Conservation (phyloP, 2,113 vertebrate genomes). For the Nothocercus nigrocapillus region DNA sequence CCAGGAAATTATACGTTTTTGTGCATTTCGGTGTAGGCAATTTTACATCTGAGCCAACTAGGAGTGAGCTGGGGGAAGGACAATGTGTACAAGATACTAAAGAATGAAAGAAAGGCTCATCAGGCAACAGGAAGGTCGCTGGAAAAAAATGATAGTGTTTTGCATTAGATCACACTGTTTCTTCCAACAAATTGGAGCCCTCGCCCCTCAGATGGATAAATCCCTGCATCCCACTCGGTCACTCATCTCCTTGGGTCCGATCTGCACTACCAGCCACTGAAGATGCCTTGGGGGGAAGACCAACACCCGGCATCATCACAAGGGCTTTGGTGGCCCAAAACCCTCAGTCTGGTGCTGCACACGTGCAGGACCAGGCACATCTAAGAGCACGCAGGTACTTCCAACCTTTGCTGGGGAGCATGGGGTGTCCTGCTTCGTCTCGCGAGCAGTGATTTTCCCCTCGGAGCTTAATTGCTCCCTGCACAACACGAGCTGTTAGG, state of each 20-base stretch:
- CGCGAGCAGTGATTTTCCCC: neutral
- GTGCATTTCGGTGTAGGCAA: neutral
- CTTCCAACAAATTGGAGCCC: neutral
- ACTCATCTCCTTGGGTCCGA: too few relatives aligned
- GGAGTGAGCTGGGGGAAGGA: neutral
- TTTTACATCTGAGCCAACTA: neutral
- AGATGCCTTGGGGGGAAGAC: neutral
- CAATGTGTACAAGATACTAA: neutral
- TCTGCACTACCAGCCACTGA: too few relatives aligned
- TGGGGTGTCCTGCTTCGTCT: neutral
- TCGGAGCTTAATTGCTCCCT: conserved; percentile 9
- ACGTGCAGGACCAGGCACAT: too few relatives aligned
- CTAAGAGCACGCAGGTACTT: neutral
- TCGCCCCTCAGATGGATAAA: neutral
- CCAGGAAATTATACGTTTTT: neutral
- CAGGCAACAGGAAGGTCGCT: neutral
- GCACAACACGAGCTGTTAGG: neutral
- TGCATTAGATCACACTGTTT: neutral
- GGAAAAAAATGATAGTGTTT: neutral
- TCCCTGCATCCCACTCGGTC: neutral
- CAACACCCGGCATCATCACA: neutral
- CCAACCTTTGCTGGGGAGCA: neutral
- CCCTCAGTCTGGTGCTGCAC: too few relatives aligned
- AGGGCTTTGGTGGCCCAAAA: neutral
- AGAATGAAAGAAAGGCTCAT: neutral